Conservation (phyloP, 2,888 invertebrate genomes). For the Cephus pulcher region DNA sequence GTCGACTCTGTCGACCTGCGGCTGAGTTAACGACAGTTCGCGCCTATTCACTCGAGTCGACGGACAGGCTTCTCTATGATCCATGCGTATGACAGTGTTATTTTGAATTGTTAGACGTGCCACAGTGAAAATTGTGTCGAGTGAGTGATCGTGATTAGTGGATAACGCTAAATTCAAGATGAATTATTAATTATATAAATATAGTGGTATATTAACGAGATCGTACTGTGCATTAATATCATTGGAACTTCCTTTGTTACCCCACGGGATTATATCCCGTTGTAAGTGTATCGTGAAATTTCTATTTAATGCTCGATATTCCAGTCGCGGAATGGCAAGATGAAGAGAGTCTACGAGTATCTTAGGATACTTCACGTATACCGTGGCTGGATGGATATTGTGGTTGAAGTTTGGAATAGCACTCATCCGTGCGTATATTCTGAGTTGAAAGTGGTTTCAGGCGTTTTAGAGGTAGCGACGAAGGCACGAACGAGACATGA, state of each 20-base stretch:
- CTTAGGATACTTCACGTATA: neutral
- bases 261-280: neutral
- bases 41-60: neutral
- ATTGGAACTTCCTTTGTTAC: neutral
- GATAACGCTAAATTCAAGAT: neutral
- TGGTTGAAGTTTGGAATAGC: neutral
- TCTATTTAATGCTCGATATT: neutral
- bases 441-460: neutral
- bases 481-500: neutral
- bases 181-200: neutral
- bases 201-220: neutral
- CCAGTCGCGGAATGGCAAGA: neutral
- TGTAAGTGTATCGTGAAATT: neutral
- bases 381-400: no score
- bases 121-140: neutral
- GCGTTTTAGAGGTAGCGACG: neutral
- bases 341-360: neutral
- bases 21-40: neutral
- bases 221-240: neutral
- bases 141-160: neutral
- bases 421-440: neutral
- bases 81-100: neutral
- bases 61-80: neutral
- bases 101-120: neutral
- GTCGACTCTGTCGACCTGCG: neutral